Conservation (phyloP, 1,140 invertebrate species). For the Saccostrea cuccullata region DNA sequence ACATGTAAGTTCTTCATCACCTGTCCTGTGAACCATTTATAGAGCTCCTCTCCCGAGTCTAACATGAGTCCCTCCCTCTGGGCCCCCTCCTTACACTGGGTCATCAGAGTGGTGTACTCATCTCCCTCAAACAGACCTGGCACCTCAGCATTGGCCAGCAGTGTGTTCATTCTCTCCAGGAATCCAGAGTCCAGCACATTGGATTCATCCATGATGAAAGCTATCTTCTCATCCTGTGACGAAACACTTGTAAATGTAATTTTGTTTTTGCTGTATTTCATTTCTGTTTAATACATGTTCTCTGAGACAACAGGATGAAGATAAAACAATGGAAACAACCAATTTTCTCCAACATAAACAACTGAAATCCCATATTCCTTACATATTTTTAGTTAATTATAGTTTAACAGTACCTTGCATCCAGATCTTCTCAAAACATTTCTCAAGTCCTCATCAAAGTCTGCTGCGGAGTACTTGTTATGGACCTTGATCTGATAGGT, state of each 20-base stretch:
- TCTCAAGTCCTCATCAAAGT: conserved; percentile 99
- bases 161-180: conserved; percentile 99
- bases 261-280: too few relatives aligned
- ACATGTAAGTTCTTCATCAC: conserved; percentile 99
- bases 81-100: conserved; percentile 99
- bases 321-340: too few relatives aligned
- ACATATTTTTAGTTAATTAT: too few relatives aligned
- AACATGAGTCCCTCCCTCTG: conserved; percentile 98
- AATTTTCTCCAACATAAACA: too few relatives aligned
- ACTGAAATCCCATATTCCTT: too few relatives aligned
- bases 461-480: conserved; percentile 98
- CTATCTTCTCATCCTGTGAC: conserved; percentile 94
- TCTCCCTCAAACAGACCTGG: conserved; percentile 85
- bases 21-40: conserved; percentile 97
- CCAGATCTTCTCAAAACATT: conserved; percentile 95
- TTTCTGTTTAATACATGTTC: too few relatives aligned
- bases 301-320: too few relatives aligned
- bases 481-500: conserved; percentile 96
- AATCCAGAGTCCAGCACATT: conserved; percentile 99
- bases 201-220: conserved; percentile 99
- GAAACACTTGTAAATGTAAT: background rate
- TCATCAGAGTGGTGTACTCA: conserved; percentile 99
- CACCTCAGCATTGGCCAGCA: conserved; percentile 99
- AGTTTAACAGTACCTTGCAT: conserved; percentile 84
- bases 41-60: conserved; percentile 98